A percentile compares a stretch with the other conserved stretches of the same genome.
Conservation (phyloP, 1,140 invertebrate genomes). For the Monomorium pharaonis region DNA sequence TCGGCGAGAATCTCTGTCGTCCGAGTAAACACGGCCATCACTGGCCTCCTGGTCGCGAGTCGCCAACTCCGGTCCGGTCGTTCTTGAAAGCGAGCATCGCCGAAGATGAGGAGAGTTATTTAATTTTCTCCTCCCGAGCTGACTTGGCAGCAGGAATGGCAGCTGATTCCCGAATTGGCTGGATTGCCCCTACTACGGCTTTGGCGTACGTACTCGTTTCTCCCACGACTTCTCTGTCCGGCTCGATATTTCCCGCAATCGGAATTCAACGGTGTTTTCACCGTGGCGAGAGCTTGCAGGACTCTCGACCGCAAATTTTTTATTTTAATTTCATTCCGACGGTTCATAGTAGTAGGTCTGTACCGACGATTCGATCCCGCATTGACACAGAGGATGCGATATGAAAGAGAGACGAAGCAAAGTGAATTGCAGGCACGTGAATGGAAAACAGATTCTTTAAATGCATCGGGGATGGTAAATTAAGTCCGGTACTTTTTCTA, state of each 20-base stretch:
- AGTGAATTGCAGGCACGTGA: not conserved
- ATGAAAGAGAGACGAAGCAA: not conserved
- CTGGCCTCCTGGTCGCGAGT: not conserved
- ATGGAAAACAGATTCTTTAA: conserved; percentile 26
- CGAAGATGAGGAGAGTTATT: conserved; percentile 69
- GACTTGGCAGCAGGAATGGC: conserved; percentile 74
- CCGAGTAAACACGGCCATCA: conserved; percentile 15
- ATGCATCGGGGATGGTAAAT: conserved; percentile 47
- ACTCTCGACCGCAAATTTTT: conserved; percentile 54
- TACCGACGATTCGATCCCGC: not conserved
- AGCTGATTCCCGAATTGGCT: conserved; percentile 68
- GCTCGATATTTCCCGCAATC: conserved; percentile 60
- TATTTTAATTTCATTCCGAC: conserved; percentile 61
- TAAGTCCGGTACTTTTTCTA: conserved; percentile 26
- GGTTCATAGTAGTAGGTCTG: conserved; percentile 18
- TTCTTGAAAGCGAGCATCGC: not conserved
- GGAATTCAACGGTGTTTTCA: conserved; percentile 69
- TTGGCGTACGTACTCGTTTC: conserved; percentile 4
- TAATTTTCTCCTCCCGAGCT: conserved; percentile 74
- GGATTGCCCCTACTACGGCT: conserved; percentile 45
- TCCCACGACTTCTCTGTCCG: conserved; percentile 32
- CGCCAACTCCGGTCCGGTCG: not conserved
- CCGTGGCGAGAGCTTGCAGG: conserved; percentile 57
- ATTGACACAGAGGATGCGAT: not conserved
- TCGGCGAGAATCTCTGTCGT: not conserved